phyloP scores from a whole-genome alignment of 2,888 invertebrate species.

The Rhaphigaster nebulosa region DNA sequence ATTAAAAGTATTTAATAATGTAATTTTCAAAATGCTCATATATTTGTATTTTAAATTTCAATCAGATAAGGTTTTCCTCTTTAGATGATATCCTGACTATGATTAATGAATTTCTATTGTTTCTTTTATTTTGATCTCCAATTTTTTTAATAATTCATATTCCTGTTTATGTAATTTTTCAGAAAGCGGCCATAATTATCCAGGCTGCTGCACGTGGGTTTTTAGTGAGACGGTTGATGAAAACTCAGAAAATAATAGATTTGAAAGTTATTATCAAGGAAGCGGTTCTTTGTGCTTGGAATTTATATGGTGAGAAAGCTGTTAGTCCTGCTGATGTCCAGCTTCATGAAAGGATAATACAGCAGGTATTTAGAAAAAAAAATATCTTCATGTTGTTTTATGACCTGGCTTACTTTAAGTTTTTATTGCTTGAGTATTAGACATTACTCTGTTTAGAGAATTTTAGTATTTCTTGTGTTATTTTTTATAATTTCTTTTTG shows the following conservation, averaged over 20 bases:
- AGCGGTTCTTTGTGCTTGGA: slow-evolving; percentile 81
- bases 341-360: slow-evolving; percentile 65
- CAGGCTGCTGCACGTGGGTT: slow-evolving; percentile 82
- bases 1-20: no score
- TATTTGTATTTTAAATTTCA: neutral
- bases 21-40: no score
- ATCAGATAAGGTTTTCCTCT: neutral
- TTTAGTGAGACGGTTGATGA: slow-evolving; percentile 84
- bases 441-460: neutral
- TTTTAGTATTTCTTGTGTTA: neutral
- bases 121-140: neutral
- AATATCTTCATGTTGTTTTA: neutral
- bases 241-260: slow-evolving; percentile 83
- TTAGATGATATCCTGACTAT: neutral
- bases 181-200: slow-evolving; percentile 76
- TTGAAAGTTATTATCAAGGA: slow-evolving; percentile 86
- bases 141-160: neutral
- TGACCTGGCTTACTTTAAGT: neutral
- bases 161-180: slow-evolving; percentile 21
- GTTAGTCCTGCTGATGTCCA: slow-evolving; percentile 72
- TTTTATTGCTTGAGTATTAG: neutral
- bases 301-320: slow-evolving; percentile 77
- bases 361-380: slow-evolving; percentile 64
- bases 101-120: neutral
- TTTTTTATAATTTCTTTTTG: neutral